Percentiles rank a stretch among this genome's conserved stretches.
Evolutionary conservation across 2,797 vertebrate species (phyloP).

Genomic region (Coilia nasus): DNA sequence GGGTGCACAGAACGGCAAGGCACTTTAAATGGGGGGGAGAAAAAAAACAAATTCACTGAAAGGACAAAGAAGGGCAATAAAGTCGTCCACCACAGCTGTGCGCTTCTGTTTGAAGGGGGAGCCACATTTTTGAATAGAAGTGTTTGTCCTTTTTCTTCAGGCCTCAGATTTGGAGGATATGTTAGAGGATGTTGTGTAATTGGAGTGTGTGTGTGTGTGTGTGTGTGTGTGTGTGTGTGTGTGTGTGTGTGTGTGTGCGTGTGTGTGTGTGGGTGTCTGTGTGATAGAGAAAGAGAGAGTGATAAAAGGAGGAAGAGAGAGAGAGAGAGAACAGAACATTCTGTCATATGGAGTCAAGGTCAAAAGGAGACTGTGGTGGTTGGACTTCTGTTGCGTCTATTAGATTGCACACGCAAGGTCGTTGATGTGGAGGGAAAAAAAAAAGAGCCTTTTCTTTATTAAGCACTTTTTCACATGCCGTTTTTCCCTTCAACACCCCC

Average conservation of each 20-base stretch:
- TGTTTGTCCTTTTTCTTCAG: slow-evolving; percentile 31
- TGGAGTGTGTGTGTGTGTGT: background rate
- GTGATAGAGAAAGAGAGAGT: slow-evolving; percentile 23
- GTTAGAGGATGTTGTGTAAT: slow-evolving; percentile 30
- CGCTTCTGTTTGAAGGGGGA: slow-evolving; percentile 24
- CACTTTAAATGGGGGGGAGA: slow-evolving; percentile 7
- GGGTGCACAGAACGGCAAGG: background rate
- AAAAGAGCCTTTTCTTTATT: slow-evolving; percentile 32
- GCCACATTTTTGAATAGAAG: slow-evolving; percentile 34
- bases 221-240: background rate
- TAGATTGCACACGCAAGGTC: slow-evolving; percentile 25
- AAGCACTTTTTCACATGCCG: slow-evolving; percentile 30
- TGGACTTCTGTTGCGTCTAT: slow-evolving; percentile 13
- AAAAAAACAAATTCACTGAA: slow-evolving; percentile 34
- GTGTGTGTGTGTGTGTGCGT: background rate
- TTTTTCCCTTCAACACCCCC: slow-evolving; percentile 48
- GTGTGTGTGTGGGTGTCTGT: slow-evolving; percentile 18
- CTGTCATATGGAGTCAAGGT: slow-evolving; percentile 30
- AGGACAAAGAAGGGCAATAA: slow-evolving; percentile 31
- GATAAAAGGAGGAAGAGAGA: background rate
- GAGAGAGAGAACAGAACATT: slow-evolving; percentile 29
- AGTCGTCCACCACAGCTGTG: slow-evolving; percentile 4
- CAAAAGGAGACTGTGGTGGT: background rate
- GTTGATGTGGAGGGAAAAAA: slow-evolving; percentile 17
- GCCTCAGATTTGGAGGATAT: slow-evolving; percentile 25